Base-by-base conservation (phyloP, 1,140 invertebrate species). In the Lepidurus arcticus region DNA sequence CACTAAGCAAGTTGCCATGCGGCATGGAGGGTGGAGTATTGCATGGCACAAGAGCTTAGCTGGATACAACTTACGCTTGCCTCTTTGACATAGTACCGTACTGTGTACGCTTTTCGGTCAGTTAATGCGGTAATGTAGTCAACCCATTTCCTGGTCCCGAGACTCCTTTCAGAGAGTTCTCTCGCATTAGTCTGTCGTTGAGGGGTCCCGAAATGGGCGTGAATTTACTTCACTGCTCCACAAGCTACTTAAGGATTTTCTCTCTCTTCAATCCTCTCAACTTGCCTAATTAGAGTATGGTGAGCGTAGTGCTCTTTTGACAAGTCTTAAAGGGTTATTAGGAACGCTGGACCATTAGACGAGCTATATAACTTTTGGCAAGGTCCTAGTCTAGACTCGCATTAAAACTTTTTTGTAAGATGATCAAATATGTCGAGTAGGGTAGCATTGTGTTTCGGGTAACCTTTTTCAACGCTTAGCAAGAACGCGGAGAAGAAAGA, bases 101-200 rank as follows among this genome's bases (percentile, higher is more conserved):
- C 44, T 13, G 47, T 26, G 44, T 24, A 44, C 26, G 13, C 26
- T 26, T 26, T 79, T 24, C 13, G 73, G 24, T 44, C 65, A 44
- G 43, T 42, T 24, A 42, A 73, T 44, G 45, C 53, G 47, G 21
- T 47, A 43, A 44, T n/a, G 24, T n/a, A 42, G 34, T 78, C 53
- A 65, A 79, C n/a, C 24, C 42, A 45, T 45, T 42, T 77, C 74
- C 44, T 24, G 9, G 80, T 81, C 79, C 80, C 47, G 79, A 77
- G 78, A 78, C 81, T 80, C 81, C 85, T 86, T 43, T 84, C 84
- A 65, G 53, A 10, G 21, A 21, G 16, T 65, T 16, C 16, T 21
- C 53, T 65, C 53, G 16, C 21, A 65, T 65, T 65, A 65, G 53
- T 65, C 53, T 65, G 53, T 65, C 53, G 53, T 16, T 65, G 53